Conservation (phyloP, 2,113 vertebrate genomes). For the Dasyurus viverrinus region DNA sequence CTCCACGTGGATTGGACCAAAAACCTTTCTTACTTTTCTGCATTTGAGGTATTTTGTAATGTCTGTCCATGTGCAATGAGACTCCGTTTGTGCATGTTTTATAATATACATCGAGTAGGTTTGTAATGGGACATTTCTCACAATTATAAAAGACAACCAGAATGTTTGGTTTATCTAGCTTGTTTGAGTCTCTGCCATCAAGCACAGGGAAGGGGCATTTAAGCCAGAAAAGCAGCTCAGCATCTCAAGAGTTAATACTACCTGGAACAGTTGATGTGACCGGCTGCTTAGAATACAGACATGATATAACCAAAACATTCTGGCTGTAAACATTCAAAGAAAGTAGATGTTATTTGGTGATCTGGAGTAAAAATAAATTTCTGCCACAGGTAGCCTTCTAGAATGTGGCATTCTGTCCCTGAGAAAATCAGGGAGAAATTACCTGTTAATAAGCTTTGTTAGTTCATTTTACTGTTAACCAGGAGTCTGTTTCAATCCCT, state of each 20-base stretch:
- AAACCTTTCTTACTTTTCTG: slow-evolving; percentile 68
- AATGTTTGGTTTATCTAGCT: slow-evolving; percentile 81
- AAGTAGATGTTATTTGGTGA: not conserved
- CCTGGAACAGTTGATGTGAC: not conserved
- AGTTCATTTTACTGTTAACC: slow-evolving; percentile 47
- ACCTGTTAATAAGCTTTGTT: not conserved
- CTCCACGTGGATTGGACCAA: slow-evolving; percentile 84
- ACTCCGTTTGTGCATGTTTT: slow-evolving; percentile 83
- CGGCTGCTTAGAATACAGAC: slow-evolving; percentile 55
- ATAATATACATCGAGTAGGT: slow-evolving; percentile 80
- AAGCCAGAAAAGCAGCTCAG: slow-evolving; percentile 67
- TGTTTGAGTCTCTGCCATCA: slow-evolving; percentile 71
- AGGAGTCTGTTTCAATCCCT: slow-evolving; percentile 58
- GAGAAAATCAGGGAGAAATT: slow-evolving; percentile 40
- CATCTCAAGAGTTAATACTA: not conserved
- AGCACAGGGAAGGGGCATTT: slow-evolving; percentile 77
- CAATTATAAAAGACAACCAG: slow-evolving; percentile 81
- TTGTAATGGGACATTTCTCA: slow-evolving; percentile 82
- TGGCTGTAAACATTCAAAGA: slow-evolving; percentile 55
- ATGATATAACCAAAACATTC: slow-evolving; percentile 71
- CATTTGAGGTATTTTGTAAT: slow-evolving; percentile 80
- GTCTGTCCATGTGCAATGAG: slow-evolving; percentile 81
- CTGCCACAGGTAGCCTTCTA: slow-evolving; percentile 71
- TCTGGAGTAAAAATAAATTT: slow-evolving; percentile 76
- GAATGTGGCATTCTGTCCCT: slow-evolving; percentile 56